These are phyloP conservation scores for Chirona hameri DNA, from an alignment of 2,888 invertebrate genomes.

Conservation along the genomic window DNA sequence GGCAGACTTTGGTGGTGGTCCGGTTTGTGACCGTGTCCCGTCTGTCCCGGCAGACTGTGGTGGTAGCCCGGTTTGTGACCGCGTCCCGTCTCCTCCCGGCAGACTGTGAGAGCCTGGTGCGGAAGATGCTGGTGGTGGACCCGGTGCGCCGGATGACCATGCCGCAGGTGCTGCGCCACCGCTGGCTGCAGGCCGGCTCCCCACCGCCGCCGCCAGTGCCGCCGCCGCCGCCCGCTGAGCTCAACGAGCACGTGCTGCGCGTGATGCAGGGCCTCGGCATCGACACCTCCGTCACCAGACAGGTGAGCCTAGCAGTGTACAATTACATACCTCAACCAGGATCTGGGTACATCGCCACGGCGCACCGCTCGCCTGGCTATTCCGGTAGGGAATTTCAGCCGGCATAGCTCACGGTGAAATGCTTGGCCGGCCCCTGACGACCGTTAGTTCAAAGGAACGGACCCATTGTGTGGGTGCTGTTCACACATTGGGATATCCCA, in stretches of 20 bases:
- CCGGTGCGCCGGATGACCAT: conserved; percentile 77
- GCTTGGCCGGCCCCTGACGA: too few species aligned
- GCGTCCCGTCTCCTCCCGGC: conserved; percentile 36
- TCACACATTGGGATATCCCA: too few species aligned
- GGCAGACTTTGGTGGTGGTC: too few species aligned
- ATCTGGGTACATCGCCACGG: too few species aligned
- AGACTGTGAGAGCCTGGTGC: conserved; percentile 90
- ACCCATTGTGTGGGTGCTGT: too few species aligned
- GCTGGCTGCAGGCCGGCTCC: conserved; percentile 63
- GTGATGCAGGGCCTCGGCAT: conserved; percentile 90
- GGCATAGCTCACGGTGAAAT: too few species aligned
- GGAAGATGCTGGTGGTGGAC: conserved; percentile 90
- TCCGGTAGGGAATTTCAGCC: too few species aligned
- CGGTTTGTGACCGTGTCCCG: too few species aligned
- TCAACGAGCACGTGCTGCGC: conserved; percentile 38
- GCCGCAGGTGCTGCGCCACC: conserved; percentile 76
- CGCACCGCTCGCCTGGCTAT: too few species aligned
- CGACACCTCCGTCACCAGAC: conserved; percentile 82
- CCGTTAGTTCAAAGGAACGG: too few species aligned
- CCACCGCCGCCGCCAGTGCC: conserved; percentile 36
- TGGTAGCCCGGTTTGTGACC: neutral
- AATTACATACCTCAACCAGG: too few species aligned
- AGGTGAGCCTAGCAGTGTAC: conserved; percentile 70
- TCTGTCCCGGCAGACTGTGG: too few species aligned
- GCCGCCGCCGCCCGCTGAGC: conserved; percentile 34